Evolutionary conservation across 2,113 vertebrate species (phyloP).

Genomic region (Hypanus sabinus): DNA sequence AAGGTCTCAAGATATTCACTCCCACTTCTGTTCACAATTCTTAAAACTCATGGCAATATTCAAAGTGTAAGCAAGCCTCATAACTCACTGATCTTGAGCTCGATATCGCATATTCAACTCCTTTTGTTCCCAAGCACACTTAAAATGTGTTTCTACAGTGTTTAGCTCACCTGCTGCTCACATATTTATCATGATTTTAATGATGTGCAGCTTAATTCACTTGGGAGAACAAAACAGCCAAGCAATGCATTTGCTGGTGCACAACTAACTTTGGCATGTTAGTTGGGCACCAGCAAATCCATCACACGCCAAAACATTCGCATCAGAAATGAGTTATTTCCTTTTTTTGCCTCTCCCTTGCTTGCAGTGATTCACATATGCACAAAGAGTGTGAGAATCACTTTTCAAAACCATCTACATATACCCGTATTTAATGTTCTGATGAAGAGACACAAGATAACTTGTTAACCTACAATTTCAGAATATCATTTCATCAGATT

Average conservation of each 20-base stretch:
- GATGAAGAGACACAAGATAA: background rate
- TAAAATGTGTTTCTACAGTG: background rate
- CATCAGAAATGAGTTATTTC: background rate
- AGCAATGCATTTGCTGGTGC: background rate
- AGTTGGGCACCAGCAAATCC: too few species aligned
- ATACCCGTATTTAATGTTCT: background rate
- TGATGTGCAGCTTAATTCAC: background rate
- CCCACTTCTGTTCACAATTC: background rate
- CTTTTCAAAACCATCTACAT: background rate
- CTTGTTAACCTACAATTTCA: background rate
- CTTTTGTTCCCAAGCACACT: background rate
- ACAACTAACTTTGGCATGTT: background rate
- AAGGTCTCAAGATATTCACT: slow-evolving; percentile 26
- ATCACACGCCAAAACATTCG: background rate
- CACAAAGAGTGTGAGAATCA: background rate
- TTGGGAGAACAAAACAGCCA: background rate
- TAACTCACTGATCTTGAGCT: background rate
- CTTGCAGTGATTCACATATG: background rate
- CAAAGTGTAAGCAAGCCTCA: background rate
- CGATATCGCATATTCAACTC: background rate
- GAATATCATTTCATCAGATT: background rate
- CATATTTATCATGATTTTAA: background rate
- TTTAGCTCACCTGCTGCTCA: background rate
- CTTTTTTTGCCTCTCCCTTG: background rate
- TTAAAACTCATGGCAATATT: background rate